Percentiles rank a stretch among this genome's conserved stretches.
phyloP scores from a whole-genome alignment of 2,113 vertebrate species.

The Pseudolaguvia tuberculata region DNA sequence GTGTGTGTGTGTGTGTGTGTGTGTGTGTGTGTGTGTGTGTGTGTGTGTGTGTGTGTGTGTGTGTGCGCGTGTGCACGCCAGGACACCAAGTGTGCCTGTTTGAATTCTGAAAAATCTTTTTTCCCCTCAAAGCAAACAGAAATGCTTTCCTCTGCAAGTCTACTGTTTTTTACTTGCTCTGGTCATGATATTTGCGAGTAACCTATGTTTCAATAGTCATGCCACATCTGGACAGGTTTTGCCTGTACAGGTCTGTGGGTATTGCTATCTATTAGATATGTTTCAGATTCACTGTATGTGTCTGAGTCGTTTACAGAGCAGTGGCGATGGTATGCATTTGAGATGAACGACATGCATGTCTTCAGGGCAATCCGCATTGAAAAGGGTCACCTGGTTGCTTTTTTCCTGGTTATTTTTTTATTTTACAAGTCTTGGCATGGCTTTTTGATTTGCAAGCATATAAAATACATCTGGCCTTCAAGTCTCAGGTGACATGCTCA shows the following conservation, averaged over 20 bases:
- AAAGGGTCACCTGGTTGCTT: neutral
- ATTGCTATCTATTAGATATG: neutral
- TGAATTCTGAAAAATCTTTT: slow-evolving; percentile 29
- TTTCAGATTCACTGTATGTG: neutral
- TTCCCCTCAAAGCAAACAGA: slow-evolving; percentile 4
- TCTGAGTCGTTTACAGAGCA: neutral
- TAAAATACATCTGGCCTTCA: neutral
- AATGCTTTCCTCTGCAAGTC: neutral
- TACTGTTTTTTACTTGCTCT: neutral
- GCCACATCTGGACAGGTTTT: slow-evolving; percentile 29
- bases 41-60: slow-evolving; percentile 36
- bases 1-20: neutral
- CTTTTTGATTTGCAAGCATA: neutral
- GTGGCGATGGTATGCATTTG: neutral
- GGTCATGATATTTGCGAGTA: slow-evolving; percentile 14
- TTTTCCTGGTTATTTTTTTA: neutral
- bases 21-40: slow-evolving; percentile 27
- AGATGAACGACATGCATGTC: neutral
- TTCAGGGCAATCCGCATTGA: neutral
- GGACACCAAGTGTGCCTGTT: slow-evolving; percentile 31
- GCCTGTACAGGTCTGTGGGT: slow-evolving; percentile 24
- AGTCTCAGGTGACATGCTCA: neutral
- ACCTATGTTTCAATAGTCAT: slow-evolving; percentile 15
- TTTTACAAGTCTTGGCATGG: neutral
- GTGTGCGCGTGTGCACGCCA: neutral